These are phyloP conservation scores for Spheniscus humboldti DNA, from an alignment of 2,797 vertebrate species.

Conservation along the genomic window DNA sequence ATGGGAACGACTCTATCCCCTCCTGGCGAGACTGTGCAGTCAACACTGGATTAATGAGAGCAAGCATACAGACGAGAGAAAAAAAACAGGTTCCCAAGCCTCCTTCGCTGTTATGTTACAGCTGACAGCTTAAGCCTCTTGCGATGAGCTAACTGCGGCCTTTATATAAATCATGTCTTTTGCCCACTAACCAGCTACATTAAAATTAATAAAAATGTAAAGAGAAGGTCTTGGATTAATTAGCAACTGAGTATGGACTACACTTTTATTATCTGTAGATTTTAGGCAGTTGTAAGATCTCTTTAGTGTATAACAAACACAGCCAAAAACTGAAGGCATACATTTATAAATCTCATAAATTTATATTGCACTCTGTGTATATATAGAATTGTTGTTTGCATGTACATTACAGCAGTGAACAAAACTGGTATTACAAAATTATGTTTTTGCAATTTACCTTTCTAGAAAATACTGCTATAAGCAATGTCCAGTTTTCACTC, in stretches of 20 bases:
- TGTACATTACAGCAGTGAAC: not conserved
- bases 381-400: not conserved
- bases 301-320: not conserved
- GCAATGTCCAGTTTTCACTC: not conserved
- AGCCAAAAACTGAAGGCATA: not conserved
- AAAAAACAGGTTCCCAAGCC: not conserved
- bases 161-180: constrained; percentile 11
- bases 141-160: not conserved
- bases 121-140: not conserved
- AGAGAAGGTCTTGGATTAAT: not conserved
- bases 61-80: not conserved
- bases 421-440: not conserved
- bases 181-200: not conserved
- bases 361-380: not conserved
- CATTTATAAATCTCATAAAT: not conserved
- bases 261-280: constrained; percentile 9
- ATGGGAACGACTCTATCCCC: not conserved
- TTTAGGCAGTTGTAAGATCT: not conserved
- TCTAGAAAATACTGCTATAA: not conserved
- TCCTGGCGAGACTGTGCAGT: not conserved
- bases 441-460: not conserved
- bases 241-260: not conserved
- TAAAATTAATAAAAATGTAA: constrained; percentile 41
- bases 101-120: not conserved
- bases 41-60: not conserved